Evolutionary conservation across 2,888 invertebrate genomes (phyloP), one percentile per base, ranked within the genome.

Genomic region (Liodrosophila aerea): DNA sequence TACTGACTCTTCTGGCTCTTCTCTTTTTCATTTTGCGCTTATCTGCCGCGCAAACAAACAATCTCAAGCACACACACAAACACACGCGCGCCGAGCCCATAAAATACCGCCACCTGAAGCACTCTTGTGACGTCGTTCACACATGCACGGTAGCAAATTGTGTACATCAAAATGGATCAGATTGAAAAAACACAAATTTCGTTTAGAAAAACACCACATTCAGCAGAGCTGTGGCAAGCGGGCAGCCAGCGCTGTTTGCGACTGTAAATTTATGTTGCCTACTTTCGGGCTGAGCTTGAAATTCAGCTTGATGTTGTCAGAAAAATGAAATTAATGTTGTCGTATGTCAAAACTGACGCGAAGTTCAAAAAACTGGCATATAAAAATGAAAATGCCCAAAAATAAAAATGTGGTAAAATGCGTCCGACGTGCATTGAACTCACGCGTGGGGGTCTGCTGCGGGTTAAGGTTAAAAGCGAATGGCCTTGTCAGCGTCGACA

Each of bases 81-180:
- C 50, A 57, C 43, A 80, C 71, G 82, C 73, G 82, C 73, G 81
- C 78, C 81, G 76, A 78, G 75, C 82, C 81, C 81, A 81, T 85
- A 81, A 81, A 84, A 75, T 56, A 15, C 37, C 16, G 44, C 44
- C 63, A 69, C 58, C 54, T 71, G 34, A 47, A 34, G 75, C 52
- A 29, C 34, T 40, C 59, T 46, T 59, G 49, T 13, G 40, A 22
- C 44, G 30, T 30, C 33, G 45, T 40, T 51, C 41, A 8, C 33
- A 7, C 27, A 9, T 7, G n/a, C 13, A 36, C 36, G 13, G n/a
- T n/a, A n/a, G n/a, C n/a, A n/a, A n/a, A n/a, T n/a, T n/a, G n/a
- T n/a, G n/a, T n/a, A n/a, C n/a, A n/a, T n/a, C n/a, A n/a, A n/a
- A n/a, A n/a, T n/a, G n/a, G n/a, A n/a, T n/a, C n/a, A n/a, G n/a